Evolutionary conservation across 2,888 invertebrate species (phyloP), one percentile per base, ranked within the genome.

Genomic region (Eulithis prunata): DNA sequence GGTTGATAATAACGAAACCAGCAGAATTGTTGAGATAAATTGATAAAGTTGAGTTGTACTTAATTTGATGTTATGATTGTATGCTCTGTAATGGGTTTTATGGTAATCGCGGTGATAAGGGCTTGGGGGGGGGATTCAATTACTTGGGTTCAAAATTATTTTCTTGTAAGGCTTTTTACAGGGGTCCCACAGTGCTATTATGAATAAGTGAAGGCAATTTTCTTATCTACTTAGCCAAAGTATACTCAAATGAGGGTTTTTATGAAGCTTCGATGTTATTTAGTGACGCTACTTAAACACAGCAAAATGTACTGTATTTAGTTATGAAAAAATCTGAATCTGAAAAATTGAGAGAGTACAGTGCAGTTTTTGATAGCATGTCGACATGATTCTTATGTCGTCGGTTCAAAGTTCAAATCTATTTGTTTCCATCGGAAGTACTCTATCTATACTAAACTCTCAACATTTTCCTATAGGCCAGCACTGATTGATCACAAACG

Each of bases 31-130:
- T 65, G 74, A 75, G 74, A 79, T 80, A 80, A 83, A 84, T 83
- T 83, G 81, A 80, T 82, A 82, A 82, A 81, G 78, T 80, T 77
- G 78, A 75, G 69, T 72, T 71, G 66, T 76, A 77, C 76, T 73
- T 74, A 64, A 67, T 70, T 66, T 61, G 56, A 68, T 62, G 62
- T 63, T 65, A 72, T 65, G 68, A 73, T 69, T 69, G 66, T 68
- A 57, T 59, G 62, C 32, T 55, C 65, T 51, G 61, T 72, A 70
- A 70, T 67, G 54, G 59, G 55, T 52, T 60, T 68, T 64, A 68
- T 69, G 65, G 53, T 73, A 69, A 73, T 73, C 64, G 45, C 57
- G 57, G 51, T 32, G 62, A 62, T 66, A 58, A 62, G 58, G 41
- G 47, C 52, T 52, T n/a, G n/a, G n/a, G 53, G 28, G 46, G 52